Evolutionary conservation across 2,888 invertebrate species (phyloP).

Genomic region (Oligia latruncula): DNA sequence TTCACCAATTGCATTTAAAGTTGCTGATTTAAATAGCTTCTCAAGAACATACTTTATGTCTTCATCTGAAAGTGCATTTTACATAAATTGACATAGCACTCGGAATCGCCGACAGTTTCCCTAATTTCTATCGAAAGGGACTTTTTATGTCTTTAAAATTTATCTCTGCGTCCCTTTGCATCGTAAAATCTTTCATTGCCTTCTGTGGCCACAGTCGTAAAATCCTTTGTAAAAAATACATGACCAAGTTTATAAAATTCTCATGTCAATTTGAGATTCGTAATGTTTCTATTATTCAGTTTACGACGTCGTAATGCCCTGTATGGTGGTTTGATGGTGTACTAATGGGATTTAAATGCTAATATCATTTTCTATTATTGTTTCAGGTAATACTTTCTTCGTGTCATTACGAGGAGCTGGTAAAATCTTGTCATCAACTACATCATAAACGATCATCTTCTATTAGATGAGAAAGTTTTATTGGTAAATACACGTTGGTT

Average conservation of each 20-base stretch:
- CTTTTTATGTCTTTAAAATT: constrained; percentile 62
- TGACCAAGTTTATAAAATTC: constrained; percentile 68
- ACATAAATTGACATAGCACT: constrained; percentile 23
- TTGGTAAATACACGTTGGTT: constrained; percentile 32
- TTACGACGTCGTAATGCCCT: constrained; percentile 65
- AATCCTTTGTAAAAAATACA: constrained; percentile 70
- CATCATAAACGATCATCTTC: constrained; percentile 16
- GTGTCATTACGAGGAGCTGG: constrained; percentile 21
- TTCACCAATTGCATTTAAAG: constrained; percentile 19
- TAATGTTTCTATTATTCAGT: constrained; percentile 65
- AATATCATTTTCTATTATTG: constrained; percentile 61
- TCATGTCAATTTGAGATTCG: constrained; percentile 71
- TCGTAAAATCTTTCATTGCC: constrained; percentile 78
- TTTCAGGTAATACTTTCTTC: constrained; percentile 68
- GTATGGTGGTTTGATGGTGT: constrained; percentile 61
- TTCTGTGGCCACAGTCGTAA: constrained; percentile 71
- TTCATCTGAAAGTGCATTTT: constrained; percentile 35
- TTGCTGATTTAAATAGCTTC: constrained; percentile 22
- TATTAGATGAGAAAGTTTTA: constrained; percentile 10
- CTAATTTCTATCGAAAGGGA: constrained; percentile 63
- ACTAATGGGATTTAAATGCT: constrained; percentile 63
- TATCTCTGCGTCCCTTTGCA: constrained; percentile 58
- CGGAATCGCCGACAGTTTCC: constrained; percentile 44
- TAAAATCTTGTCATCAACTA: constrained; percentile 20
- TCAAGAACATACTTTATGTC: constrained; percentile 28